These are phyloP conservation scores for Stichopus horrens DNA, from an alignment of 53 echinoderm and acorn worm species.

Conservation along the genomic window DNA sequence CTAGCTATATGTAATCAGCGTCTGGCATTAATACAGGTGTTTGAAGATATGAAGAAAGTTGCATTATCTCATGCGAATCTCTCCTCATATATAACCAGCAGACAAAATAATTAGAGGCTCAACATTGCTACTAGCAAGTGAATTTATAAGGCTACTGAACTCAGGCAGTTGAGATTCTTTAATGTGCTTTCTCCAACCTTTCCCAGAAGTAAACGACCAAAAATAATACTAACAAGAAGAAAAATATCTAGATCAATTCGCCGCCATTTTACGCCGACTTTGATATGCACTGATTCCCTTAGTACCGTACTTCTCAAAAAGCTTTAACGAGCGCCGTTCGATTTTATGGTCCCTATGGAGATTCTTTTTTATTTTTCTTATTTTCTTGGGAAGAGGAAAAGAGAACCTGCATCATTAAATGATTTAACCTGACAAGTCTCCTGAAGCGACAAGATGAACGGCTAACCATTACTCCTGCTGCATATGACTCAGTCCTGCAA, in stretches of 20 bases:
- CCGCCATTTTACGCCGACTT: background rate
- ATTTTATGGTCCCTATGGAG: slow-evolving; percentile 37
- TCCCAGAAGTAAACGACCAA: too few species aligned
- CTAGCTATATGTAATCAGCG: too few species aligned
- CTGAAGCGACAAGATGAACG: background rate
- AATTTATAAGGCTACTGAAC: too few species aligned
- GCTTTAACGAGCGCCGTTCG: slow-evolving; percentile 11
- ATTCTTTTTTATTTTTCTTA: background rate
- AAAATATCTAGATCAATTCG: background rate
- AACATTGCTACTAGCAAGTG: too few species aligned
- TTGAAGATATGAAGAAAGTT: too few species aligned
- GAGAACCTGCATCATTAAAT: background rate
- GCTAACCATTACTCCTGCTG: background rate
- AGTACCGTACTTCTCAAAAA: background rate
- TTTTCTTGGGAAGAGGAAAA: background rate
- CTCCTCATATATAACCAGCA: too few species aligned
- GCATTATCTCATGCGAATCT: too few species aligned
- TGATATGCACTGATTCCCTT: slow-evolving; percentile 3
- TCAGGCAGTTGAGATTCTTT: too few species aligned
- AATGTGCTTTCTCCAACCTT: too few species aligned
- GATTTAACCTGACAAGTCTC: slow-evolving; percentile 21
- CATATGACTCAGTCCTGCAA: background rate
- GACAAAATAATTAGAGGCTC: too few species aligned
- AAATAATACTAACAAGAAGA: background rate
- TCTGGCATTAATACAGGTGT: too few species aligned